Evolutionary conservation across 1,140 invertebrate species (phyloP), one percentile per base, ranked within the genome.

Genomic region (Globodera rostochiensis): DNA sequence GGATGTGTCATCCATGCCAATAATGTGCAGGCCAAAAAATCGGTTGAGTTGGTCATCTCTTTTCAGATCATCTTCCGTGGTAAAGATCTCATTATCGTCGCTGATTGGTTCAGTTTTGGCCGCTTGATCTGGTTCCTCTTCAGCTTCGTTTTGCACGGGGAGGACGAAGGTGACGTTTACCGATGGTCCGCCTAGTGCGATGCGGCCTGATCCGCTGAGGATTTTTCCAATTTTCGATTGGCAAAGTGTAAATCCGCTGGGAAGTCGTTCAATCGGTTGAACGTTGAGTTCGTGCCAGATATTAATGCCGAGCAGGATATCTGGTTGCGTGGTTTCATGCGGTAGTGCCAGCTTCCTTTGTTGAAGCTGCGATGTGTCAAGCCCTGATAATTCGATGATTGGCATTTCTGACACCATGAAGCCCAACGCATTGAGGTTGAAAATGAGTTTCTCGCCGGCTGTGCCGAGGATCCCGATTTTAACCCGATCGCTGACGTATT

Each of bases 241-340:
- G 19, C 71, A 47, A n/a, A 73, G 46, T 4, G 71, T 73, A 8
- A 73, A 73, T 19, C 71, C 71, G 8, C 71, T 73, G 5, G 71
- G 71, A 0, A 73, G 71, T 5, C 13, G 46, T 73, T 19, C 21
- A 6, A 47, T 73, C 25, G 46, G 15, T 4, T 73, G 15, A 25
- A 73, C 71, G 6, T 73, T 19, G 6, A 73, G 15, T 25, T 73
- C 71, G 15, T 73, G 71, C 15, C 15, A 73, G 46, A 73, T 6
- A 73, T 73, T 21, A 19, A 73, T 73, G 19, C 71, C 71, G 4
- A 73, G 19, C 46, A 73, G 19, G 5, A 73, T 73, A 9, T 73
- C 71, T 19, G 71, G 71, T 25, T 73, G 71, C 19, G 15, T 15
- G 1, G 45, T 19, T 7, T 73, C 71, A 6, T 5, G 46, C 19